Evolutionary conservation across 92 coral and sea anemone genomes (phyloP).

Genomic region (Phymanthus crucifer): DNA sequence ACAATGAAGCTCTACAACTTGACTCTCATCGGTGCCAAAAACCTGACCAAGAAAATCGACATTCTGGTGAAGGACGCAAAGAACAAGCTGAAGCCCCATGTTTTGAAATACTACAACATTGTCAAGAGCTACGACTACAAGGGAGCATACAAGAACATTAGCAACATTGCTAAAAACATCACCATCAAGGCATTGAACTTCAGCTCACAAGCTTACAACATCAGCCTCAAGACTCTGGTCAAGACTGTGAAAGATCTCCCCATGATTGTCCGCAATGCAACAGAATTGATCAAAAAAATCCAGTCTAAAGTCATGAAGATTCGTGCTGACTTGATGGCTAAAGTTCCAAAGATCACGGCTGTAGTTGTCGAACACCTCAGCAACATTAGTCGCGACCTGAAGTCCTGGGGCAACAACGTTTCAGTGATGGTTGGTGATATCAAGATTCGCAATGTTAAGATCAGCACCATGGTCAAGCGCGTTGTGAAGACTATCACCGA

Average conservation of each 20-base stretch:
- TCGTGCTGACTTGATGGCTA: conserved; percentile 30
- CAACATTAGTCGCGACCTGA: conserved; percentile 69
- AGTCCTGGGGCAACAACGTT: conserved; percentile 68
- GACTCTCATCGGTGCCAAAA: conserved; percentile 52
- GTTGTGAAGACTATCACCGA: conserved; percentile 43
- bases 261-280: conserved; percentile 57
- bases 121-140: conserved; percentile 66
- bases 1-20: conserved; percentile 65
- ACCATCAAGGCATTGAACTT: conserved; percentile 50
- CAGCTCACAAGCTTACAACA: conserved; percentile 47
- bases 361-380: conserved; percentile 34
- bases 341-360: conserved; percentile 39
- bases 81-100: conserved; percentile 65
- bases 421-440: conserved; percentile 62
- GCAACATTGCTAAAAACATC: conserved; percentile 54
- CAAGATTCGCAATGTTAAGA: conserved; percentile 55
- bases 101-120: conserved; percentile 55
- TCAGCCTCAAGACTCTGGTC: conserved; percentile 44
- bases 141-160: conserved; percentile 52
- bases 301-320: conserved; percentile 47
- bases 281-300: conserved; percentile 53
- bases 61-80: conserved; percentile 60
- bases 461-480: conserved; percentile 49
- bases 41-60: conserved; percentile 63
- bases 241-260: conserved; percentile 57